These are phyloP conservation scores for Philaethria dido DNA, from an alignment of 2,888 invertebrate species.

Conservation along the genomic window DNA sequence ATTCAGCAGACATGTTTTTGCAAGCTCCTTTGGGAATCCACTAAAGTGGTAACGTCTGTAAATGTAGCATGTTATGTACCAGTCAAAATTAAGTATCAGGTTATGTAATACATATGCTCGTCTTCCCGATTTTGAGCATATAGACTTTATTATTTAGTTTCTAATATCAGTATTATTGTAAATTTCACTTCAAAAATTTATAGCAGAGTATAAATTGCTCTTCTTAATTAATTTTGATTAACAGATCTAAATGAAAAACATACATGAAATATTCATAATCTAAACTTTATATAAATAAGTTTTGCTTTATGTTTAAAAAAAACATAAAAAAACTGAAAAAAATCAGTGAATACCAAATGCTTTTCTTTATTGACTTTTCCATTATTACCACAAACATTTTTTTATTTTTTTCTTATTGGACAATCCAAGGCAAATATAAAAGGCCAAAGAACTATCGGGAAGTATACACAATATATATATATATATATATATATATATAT, in stretches of 20 bases:
- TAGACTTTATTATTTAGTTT: background rate
- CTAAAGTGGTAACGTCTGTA: slow-evolving; percentile 25
- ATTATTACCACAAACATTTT: background rate
- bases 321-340: no score
- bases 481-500: no score
- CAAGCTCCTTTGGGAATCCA: slow-evolving; percentile 20
- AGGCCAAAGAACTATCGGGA: background rate
- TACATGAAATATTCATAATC: no score
- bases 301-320: no score
- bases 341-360: background rate
- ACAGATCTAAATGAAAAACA: no score
- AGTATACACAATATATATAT: no score
- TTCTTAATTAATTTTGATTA: no score
- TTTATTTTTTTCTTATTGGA: background rate
- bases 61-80: slow-evolving; percentile 6
- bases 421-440: no score
- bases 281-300: no score
- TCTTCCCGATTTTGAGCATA: background rate
- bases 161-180: background rate
- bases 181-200: no score
- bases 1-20: slow-evolving; percentile 27
- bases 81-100: slow-evolving; percentile 1
- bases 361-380: background rate
- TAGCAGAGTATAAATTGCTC: no score
- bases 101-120: background rate